Evolutionary conservation across 1,140 invertebrate species (phyloP).

Genomic region (Micrasema minimum): DNA sequence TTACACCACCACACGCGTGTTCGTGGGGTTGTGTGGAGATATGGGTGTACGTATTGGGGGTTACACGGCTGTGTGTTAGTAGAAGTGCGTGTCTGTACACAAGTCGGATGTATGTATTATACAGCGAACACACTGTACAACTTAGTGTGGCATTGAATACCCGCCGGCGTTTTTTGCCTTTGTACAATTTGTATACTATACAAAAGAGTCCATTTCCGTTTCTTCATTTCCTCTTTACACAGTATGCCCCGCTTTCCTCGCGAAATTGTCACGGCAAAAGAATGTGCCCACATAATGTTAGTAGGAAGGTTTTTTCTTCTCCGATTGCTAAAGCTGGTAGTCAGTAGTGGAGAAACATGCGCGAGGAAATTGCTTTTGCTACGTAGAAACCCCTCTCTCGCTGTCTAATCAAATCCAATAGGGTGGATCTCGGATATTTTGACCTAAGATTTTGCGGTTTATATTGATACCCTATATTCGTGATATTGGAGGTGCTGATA

Average conservation of each 20-base stretch:
- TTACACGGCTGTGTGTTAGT: too few relatives aligned
- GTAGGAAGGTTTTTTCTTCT: slow-evolving; percentile 39
- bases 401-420: slow-evolving; percentile 46
- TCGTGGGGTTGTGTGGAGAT: too few relatives aligned
- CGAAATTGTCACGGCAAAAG: slow-evolving; percentile 46
- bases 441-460: slow-evolving; percentile 31
- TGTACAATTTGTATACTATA: slow-evolving; percentile 50
- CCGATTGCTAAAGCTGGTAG: slow-evolving; percentile 23
- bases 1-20: not conserved
- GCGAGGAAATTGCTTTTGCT: slow-evolving; percentile 44
- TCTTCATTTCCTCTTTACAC: slow-evolving; percentile 46
- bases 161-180: slow-evolving; percentile 44
- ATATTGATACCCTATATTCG: slow-evolving; percentile 28
- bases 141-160: slow-evolving; percentile 16
- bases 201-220: slow-evolving; percentile 50
- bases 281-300: slow-evolving; percentile 46
- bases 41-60: too few relatives aligned
- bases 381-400: slow-evolving; percentile 15
- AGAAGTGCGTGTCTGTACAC: too few relatives aligned
- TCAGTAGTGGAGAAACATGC: slow-evolving; percentile 14
- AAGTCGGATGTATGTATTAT: not conserved
- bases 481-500: slow-evolving; percentile 25
- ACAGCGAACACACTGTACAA: not conserved
- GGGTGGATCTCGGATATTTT: slow-evolving; percentile 25
- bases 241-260: slow-evolving; percentile 31